Conservation (phyloP, 2,113 vertebrate genomes). For the Lathamus discolor region DNA sequence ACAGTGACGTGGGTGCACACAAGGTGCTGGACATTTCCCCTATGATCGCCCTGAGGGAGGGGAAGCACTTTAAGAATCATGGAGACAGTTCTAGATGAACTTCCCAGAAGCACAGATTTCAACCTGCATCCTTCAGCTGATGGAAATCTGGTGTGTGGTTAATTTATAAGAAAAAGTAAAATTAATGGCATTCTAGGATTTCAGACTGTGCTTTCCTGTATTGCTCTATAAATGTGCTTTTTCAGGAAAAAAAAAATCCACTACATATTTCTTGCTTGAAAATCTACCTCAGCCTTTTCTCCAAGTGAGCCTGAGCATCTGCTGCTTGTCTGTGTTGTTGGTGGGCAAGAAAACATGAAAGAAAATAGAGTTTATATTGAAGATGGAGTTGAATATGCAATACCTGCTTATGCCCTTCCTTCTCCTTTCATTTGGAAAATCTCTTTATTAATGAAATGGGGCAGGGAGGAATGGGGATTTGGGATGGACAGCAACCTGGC, state of each 20-base stretch:
- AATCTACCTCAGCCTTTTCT: background rate
- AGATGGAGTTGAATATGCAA: background rate
- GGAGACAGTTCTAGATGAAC: background rate
- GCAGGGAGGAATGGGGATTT: fast-evolving
- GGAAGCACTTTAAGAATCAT: background rate
- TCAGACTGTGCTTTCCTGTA: conserved; percentile 12
- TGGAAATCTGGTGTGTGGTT: background rate
- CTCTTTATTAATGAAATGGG: background rate
- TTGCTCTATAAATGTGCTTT: conserved; percentile 33
- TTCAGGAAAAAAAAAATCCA: background rate
- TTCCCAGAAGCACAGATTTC: background rate
- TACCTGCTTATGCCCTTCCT: background rate
- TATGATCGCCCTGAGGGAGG: background rate
- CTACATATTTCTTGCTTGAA: background rate
- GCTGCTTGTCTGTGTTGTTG: fast-evolving
- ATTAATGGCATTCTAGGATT: background rate
- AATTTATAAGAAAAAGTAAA: conserved; percentile 3
- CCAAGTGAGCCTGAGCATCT: background rate
- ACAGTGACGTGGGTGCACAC: too few relatives aligned
- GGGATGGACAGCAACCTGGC: background rate
- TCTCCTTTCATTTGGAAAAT: background rate
- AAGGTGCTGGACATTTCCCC: background rate
- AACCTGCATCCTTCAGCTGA: background rate
- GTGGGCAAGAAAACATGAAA: background rate
- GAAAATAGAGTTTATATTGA: background rate